Conservation (phyloP, 2,888 invertebrate species). For the Blastobasis lacticolella region DNA sequence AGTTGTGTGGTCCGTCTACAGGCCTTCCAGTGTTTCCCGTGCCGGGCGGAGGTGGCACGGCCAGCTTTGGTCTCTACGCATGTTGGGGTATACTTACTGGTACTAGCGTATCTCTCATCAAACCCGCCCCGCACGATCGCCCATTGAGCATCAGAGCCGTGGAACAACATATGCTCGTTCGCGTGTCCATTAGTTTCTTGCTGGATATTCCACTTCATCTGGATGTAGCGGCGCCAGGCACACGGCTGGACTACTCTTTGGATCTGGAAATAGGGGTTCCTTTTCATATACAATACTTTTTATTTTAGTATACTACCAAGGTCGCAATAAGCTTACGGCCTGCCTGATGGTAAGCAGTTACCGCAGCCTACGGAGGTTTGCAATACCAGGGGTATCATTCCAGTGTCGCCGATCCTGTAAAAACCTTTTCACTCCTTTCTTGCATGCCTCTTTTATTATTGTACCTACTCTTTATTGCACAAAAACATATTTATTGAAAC, state of each 20-base stretch:
- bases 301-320: neutral
- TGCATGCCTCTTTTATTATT: neutral
- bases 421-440: neutral
- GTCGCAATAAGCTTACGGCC: neutral
- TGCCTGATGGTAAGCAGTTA: neutral
- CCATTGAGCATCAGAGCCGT: neutral
- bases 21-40: too few relatives aligned
- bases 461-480: neutral
- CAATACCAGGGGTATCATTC: neutral
- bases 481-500: neutral
- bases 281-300: neutral
- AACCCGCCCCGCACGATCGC: neutral
- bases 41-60: too few relatives aligned
- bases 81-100: neutral
- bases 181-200: neutral
- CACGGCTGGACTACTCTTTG: neutral
- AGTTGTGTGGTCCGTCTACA: too few relatives aligned
- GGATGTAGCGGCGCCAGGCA: neutral
- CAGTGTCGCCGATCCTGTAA: neutral
- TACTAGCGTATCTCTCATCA: neutral
- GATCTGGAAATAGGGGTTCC: neutral
- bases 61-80: too few relatives aligned
- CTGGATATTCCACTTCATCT: neutral
- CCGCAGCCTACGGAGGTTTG: neutral
- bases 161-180: constrained; percentile 2